Base-by-base conservation (phyloP, 2,797 vertebrate genomes). In the Nannoperca obscura region DNA sequence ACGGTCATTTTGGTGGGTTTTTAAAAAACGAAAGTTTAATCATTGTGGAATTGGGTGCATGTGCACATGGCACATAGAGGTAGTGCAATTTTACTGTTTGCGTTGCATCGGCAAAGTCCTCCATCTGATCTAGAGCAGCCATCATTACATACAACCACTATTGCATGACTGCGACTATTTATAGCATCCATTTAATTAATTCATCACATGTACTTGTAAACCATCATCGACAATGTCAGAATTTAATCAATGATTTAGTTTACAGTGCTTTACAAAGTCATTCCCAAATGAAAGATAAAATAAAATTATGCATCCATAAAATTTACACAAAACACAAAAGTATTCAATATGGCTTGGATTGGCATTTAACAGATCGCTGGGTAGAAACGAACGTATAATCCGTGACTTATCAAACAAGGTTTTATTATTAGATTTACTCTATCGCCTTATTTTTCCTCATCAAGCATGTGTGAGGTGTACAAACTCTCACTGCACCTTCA, bases 401-500 rank as follows among this genome's bases (percentile, higher is more conserved):
- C 54, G 19, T 49, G 12, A 52, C n/a, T 10, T 32, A 72, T 46
- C 13, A 69, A 69, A 66, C 34, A 49, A 19, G 24, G 20, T 65
- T 70, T 61, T 20, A 47, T 42, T 53, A 15, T 49, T 32, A 9
- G 22, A 42, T 59, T 54, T 11, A 14, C n/a, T 17, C 15, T 27
- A 7, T 55, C 12, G 24, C n/a, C 27, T 34, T 79, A 8, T 58
- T 53, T 38, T 68, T 75, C 46, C 15, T 53, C 1, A 49, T 68
- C 15, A 32, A 36, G 32, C 22, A 42, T 0, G 8, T 30, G 38
- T 24, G 20, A 66, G 3, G 17, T 40, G 30, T 11, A 64, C 30
- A 70, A 36, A 38, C 49, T 74, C 20, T 52, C n/a, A 42, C 2
- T 65, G 55, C 60, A 66, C 27, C 22, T 14, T 52, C 60, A 57